Base-by-base conservation (phyloP, 2,797 vertebrate genomes). In the Dryobates pubescens region DNA sequence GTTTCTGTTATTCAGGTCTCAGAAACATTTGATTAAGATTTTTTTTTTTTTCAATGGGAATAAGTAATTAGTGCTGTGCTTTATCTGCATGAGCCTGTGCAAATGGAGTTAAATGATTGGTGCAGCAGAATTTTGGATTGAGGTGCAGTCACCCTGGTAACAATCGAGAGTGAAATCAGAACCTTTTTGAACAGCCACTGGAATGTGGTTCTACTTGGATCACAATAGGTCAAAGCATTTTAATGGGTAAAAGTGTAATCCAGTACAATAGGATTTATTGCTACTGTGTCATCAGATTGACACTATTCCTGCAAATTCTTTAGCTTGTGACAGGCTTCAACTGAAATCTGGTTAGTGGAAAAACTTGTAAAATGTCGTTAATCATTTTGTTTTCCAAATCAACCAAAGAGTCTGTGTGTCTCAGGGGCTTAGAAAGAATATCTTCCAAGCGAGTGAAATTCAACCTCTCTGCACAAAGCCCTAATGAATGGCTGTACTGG, bases 141-240 rank as follows among this genome's bases (percentile, higher is more conserved):
- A 92, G 92, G 87, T 90, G 80, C 74, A 43, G 92, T 96, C 94
- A 59, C 89, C 96, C 74, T 57, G 88, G 95, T 81, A 96, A 96
- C 92, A 94, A 95, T 95, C 95, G 0, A 58, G 79, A 84, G 72
- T 95, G 94, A 89, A 96, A 95, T 96, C 96, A 92, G 92, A 96
- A 93, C 80, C 95, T 83, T 92, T 92, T 71, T 43, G 86, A 94
- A 78, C 87, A 89, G 92, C 57, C 88, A 67, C 84, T 62, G 93
- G 96, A 97, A 96, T 97, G 96, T 47, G 91, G 93, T 92, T 96
- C 89, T 93, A 92, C 96, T 81, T 26, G 94, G 95, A 87, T 93
- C 93, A 72, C 92, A 92, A 86, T 49, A 49, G 88, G 87, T 89
- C 90, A 77, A 77, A 89, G 93, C 82, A 76, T 69, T 96, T 94